phyloP scores from a whole-genome alignment of 2,888 invertebrate genomes.

The Phaonia tiefii region DNA sequence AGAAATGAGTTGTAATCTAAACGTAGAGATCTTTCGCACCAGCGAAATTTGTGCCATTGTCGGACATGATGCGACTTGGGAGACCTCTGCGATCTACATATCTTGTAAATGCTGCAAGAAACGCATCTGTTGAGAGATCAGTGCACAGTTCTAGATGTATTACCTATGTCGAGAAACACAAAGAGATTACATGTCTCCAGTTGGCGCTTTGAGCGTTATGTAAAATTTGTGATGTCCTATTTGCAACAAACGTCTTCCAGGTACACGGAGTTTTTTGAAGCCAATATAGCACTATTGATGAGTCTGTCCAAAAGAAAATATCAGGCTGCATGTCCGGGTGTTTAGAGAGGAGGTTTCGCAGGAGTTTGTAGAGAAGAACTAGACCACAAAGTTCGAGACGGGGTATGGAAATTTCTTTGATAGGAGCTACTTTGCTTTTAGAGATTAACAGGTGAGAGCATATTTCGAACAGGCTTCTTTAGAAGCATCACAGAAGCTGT shows the following conservation, averaged over 20 bases:
- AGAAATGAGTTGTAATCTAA: neutral
- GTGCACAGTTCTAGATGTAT: too few relatives aligned
- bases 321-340: neutral
- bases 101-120: conserved; percentile 14
- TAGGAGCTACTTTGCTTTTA: neutral
- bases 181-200: too few relatives aligned
- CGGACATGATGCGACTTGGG: too few relatives aligned
- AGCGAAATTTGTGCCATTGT: conserved; percentile 28
- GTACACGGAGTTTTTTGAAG: neutral
- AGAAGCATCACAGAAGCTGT: neutral
- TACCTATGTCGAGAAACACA: neutral
- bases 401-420: neutral
- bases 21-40: conserved; percentile 9
- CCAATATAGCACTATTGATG: too few relatives aligned
- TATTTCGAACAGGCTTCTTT: neutral
- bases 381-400: neutral
- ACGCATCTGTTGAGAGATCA: too few relatives aligned
- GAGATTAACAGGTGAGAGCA: neutral
- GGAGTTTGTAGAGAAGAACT: neutral
- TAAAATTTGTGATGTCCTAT: too few relatives aligned
- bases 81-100: neutral
- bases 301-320: conserved; percentile 29
- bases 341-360: neutral
- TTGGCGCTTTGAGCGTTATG: too few relatives aligned
- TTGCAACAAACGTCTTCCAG: neutral